Base-by-base conservation (phyloP, 2,888 invertebrate genomes). In the Nymphalis urticae region DNA sequence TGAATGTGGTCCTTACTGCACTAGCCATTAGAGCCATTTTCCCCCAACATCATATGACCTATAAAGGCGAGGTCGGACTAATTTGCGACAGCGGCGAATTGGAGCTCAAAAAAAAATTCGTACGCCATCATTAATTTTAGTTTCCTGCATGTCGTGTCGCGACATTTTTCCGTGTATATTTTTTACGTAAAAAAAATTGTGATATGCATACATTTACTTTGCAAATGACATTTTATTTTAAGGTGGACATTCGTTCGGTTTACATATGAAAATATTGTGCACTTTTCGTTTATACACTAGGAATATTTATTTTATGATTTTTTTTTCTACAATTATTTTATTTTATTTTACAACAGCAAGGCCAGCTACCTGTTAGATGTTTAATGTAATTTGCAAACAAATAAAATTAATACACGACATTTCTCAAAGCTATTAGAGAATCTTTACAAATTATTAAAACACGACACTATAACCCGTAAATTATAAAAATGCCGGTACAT, bases 21-120 rank as follows among this genome's bases (percentile, higher is more conserved):
- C 69, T 72, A 66, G 60, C 48, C 54, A 72, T 82, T 84, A 78
- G 83, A 80, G 77, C 76, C 76, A 76, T 77, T 83, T 83, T 84
- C 75, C 80, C 76, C 66, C 73, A 80, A 71, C 75, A 66, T 66
- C 53, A 73, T 72, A 65, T 87, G 88, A 89, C 89, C 89, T 86
- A 88, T 79, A 87, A 87, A 85, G 79, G 68, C 75, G 78, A 82
- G 84, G 84, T 83, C 82, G 82, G 82, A 82, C 83, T 85, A 85
- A 87, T 87, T 84, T 82, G 82, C 81, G 73, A 78, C 84, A 84
- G 83, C 79, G 81, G 77, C 80, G 84, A 75, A 85, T 78, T 82
- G 77, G 74, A 81, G 70, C 72, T 73, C 72, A 69, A 75, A 77
- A 77, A 54, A 78, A 78, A 81, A 76, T 78, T 66, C 61, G 63